Conservation (phyloP, 2,888 invertebrate species). For the Poecilobothrus nobilitatus region DNA sequence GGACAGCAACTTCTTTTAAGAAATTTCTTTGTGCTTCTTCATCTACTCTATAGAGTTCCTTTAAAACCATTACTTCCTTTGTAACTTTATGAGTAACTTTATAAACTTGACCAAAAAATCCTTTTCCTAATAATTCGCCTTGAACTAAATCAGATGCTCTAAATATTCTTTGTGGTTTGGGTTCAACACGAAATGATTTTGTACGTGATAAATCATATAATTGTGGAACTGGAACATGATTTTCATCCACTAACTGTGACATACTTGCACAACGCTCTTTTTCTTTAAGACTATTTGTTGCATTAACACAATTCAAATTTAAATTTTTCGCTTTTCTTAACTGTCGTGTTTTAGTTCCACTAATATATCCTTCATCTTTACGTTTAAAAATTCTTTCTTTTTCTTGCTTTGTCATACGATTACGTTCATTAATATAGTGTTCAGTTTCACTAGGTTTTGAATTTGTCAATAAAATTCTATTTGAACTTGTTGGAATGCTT, state of each 20-base stretch:
- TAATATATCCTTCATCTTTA: conserved; percentile 47
- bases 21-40: conserved; percentile 92
- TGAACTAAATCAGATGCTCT: conserved; percentile 81
- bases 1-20: conserved; percentile 88
- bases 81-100: conserved; percentile 86
- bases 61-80: conserved; percentile 90
- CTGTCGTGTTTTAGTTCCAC: conserved; percentile 55
- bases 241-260: conserved; percentile 72
- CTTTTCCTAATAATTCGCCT: conserved; percentile 83
- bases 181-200: conserved; percentile 66
- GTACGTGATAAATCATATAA: conserved; percentile 72
- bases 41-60: conserved; percentile 85
- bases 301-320: conserved; percentile 29
- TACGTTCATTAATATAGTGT: conserved; percentile 45
- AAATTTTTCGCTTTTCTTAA: conserved; percentile 50
- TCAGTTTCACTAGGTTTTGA: conserved; percentile 49
- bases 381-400: conserved; percentile 39
- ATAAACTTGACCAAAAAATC: conserved; percentile 89
- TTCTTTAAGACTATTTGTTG: conserved; percentile 47
- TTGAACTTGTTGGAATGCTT: neutral
- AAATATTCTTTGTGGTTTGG: conserved; percentile 66
- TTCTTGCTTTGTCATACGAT: conserved; percentile 43
- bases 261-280: conserved; percentile 80
- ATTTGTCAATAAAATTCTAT: neutral
- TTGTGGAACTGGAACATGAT: conserved; percentile 38